Evolutionary conservation across 1,140 invertebrate species (phyloP).

Genomic region (Cardiocondyla obscurior): DNA sequence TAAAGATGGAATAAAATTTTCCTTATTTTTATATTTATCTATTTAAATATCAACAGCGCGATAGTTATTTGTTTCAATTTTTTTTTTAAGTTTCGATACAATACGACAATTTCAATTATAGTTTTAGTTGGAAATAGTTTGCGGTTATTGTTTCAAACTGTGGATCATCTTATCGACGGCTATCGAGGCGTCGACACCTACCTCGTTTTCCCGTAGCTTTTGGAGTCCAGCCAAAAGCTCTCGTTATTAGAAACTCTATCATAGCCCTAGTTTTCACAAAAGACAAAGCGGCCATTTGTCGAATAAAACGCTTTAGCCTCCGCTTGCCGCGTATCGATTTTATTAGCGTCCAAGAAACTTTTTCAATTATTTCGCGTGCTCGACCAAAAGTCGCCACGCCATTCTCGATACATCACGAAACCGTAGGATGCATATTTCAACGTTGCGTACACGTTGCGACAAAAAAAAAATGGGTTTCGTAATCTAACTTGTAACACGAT

Average conservation of each 20-base stretch:
- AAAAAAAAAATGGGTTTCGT: not conserved
- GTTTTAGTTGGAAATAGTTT: not conserved
- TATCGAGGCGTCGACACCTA: not conserved
- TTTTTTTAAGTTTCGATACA: not conserved
- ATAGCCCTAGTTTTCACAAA: slow-evolving; percentile 34
- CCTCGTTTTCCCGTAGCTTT: slow-evolving; percentile 9
- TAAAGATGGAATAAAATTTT: no score
- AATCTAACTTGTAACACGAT: not conserved
- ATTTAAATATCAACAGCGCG: no score
- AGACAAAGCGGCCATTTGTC: slow-evolving; percentile 40
- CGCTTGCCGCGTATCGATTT: slow-evolving; percentile 24
- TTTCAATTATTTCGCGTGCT: slow-evolving; percentile 37
- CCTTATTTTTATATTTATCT: no score
- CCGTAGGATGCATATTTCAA: not conserved
- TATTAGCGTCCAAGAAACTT: slow-evolving; percentile 41
- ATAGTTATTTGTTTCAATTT: not conserved
- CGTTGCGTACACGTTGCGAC: not conserved
- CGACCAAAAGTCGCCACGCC: not conserved
- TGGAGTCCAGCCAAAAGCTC: slow-evolving; percentile 26
- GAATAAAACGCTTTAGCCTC: slow-evolving; percentile 7
- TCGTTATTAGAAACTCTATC: slow-evolving; percentile 44
- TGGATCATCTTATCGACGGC: slow-evolving; percentile 27
- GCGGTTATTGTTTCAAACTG: not conserved
- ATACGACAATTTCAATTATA: not conserved
- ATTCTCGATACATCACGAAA: not conserved